phyloP scores from a whole-genome alignment of 2,888 invertebrate genomes.

The Drosophila atripex region DNA sequence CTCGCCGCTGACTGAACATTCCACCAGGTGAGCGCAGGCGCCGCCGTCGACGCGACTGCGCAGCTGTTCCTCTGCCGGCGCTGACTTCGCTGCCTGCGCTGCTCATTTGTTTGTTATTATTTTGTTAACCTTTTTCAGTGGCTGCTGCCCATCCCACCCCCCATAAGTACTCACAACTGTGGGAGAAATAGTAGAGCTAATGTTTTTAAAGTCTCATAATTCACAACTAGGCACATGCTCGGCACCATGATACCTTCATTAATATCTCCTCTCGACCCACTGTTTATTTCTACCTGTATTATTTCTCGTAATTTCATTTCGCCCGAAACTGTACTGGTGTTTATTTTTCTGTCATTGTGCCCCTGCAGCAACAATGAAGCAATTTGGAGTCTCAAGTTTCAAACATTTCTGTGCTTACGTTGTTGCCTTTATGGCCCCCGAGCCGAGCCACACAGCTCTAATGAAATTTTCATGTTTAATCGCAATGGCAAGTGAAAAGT shows the following conservation, averaged over 20 bases:
- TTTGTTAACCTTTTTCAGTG: constrained; percentile 62
- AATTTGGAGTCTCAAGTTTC: constrained; percentile 45
- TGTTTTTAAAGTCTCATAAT: neutral
- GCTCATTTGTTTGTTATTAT: constrained; percentile 38
- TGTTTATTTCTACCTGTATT: neutral
- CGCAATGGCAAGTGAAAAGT: constrained; percentile 67
- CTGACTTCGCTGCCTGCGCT: constrained; percentile 1
- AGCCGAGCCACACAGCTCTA: constrained; percentile 34
- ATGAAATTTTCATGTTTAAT: constrained; percentile 67
- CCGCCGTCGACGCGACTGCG: constrained; percentile 48
- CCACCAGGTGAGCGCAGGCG: constrained; percentile 34
- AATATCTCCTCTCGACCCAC: neutral
- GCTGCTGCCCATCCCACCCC: constrained; percentile 32
- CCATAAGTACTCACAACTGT: neutral
- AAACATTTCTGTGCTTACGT: constrained; percentile 57
- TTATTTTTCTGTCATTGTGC: constrained; percentile 13
- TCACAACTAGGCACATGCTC: neutral
- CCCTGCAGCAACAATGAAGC: constrained; percentile 54
- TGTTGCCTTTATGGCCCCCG: constrained; percentile 28
- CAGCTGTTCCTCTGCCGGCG: constrained; percentile 22
- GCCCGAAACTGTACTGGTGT: neutral
- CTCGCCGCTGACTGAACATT: constrained; percentile 59
- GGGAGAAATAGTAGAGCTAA: neutral
- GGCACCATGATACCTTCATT: neutral
- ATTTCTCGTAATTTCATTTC: neutral